These are phyloP conservation scores for Mallotus villosus DNA, from an alignment of 2,797 vertebrate species.

Conservation along the genomic window DNA sequence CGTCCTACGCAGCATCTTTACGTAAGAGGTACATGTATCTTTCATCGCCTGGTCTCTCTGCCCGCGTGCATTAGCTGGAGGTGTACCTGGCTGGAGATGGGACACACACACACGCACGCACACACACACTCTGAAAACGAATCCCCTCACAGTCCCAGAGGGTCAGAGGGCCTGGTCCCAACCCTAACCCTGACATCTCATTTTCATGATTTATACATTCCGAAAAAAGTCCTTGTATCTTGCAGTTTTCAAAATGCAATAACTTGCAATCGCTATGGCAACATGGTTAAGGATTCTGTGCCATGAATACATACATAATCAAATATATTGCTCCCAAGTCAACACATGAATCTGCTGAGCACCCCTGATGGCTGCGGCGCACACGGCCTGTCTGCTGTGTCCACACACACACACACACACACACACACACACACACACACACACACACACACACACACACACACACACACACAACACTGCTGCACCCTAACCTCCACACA, in stretches of 20 bases:
- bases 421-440: too few relatives aligned
- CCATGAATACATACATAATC: neutral
- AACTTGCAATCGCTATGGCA: neutral
- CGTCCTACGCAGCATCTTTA: neutral
- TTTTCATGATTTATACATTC: neutral
- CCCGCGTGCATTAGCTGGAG: neutral
- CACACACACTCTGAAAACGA: neutral
- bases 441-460: too few relatives aligned
- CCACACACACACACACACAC: too few relatives aligned
- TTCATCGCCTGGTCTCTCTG: neutral
- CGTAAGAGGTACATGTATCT: neutral
- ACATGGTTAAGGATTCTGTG: neutral
- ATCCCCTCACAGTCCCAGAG: neutral
- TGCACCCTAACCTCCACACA: too few relatives aligned
- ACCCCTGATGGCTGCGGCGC: too few relatives aligned
- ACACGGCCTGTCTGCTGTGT: too few relatives aligned
- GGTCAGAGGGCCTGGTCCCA: neutral
- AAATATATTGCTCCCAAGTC: neutral
- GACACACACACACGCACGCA: constrained; percentile 18
- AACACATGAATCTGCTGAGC: neutral
- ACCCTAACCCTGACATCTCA: too few relatives aligned
- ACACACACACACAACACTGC: too few relatives aligned
- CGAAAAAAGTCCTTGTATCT: neutral
- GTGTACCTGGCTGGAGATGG: neutral
- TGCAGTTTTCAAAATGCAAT: neutral